These are phyloP conservation scores for Urocitellus parryii DNA, from an alignment of 2,113 vertebrate genomes.

Conservation along the genomic window DNA sequence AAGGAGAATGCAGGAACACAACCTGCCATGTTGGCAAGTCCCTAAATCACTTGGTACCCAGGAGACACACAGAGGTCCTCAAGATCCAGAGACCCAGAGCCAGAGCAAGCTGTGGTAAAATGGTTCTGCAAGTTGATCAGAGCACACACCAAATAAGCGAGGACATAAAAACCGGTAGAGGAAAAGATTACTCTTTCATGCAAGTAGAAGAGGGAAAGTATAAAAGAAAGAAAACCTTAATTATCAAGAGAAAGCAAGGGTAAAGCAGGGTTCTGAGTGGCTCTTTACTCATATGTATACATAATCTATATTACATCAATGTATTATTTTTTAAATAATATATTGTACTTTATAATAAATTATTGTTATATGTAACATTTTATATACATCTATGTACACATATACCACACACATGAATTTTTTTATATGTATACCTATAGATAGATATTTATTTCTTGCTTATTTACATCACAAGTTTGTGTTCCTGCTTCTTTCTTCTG, in stretches of 20 bases:
- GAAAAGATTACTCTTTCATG: background rate
- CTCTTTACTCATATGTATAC: background rate
- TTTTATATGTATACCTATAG: background rate
- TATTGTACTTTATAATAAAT: background rate
- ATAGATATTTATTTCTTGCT: background rate
- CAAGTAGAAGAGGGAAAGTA: no score
- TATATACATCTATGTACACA: background rate
- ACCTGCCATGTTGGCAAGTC: background rate
- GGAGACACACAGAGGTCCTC: background rate
- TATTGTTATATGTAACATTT: background rate
- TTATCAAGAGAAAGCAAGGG: no score
- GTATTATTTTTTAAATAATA: background rate
- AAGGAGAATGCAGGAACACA: background rate
- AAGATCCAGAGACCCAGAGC: background rate
- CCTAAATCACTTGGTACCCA: background rate
- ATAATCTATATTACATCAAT: background rate
- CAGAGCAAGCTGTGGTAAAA: background rate
- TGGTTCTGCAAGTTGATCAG: background rate
- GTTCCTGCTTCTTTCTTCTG: background rate
- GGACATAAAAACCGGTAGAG: background rate
- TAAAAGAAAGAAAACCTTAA: no score
- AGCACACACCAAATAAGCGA: background rate
- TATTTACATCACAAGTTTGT: background rate
- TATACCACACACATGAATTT: background rate
- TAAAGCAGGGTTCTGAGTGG: background rate